Evolutionary conservation across 2,888 invertebrate species (phyloP), one percentile per base, ranked within the genome.

Genomic region (Helleia helle): DNA sequence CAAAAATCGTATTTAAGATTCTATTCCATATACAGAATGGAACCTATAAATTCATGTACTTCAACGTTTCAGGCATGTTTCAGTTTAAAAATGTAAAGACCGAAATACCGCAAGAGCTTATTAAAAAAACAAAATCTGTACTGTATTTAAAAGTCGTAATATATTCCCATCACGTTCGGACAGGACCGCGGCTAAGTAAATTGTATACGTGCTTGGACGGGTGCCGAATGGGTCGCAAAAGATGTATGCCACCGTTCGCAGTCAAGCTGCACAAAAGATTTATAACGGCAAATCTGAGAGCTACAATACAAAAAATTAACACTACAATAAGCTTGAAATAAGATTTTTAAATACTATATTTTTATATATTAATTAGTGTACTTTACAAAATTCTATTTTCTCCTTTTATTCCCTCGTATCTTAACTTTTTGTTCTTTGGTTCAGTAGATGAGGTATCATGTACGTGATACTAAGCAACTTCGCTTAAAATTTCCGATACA

Each of bases 171-270:
- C 79, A 76, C 72, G 75, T 58, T 42, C 57, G 58, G 59, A 58
- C 59, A 58, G 63, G 60, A 62, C 70, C 62, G 59, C 54, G 53
- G 64, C 71, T 81, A 76, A 80, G 77, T 80, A 79, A 80, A 81
- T 80, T 77, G 73, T 74, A 72, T 71, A 81, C 81, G 77, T 79
- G 80, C 68, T 72, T 80, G 80, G 80, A 75, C 57, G 70, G 46
- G 48, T 69, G 80, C 83, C 81, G 73, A 80, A 73, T 73, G 61
- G 72, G 67, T 62, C 74, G 62, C 56, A 64, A 59, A 61, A 62
- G 61, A 62, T 61, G 59, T 63, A 61, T 57, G 55, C 60, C 55
- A 55, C n/a, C n/a, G n/a, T n/a, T n/a, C n/a, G n/a, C 31, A 25
- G 11, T 40, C 40, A 36, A 41, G 18, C 37, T 9, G 24, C 9